Evolutionary conservation across 2,113 vertebrate species (phyloP).

Genomic region (Cololabis saira): DNA sequence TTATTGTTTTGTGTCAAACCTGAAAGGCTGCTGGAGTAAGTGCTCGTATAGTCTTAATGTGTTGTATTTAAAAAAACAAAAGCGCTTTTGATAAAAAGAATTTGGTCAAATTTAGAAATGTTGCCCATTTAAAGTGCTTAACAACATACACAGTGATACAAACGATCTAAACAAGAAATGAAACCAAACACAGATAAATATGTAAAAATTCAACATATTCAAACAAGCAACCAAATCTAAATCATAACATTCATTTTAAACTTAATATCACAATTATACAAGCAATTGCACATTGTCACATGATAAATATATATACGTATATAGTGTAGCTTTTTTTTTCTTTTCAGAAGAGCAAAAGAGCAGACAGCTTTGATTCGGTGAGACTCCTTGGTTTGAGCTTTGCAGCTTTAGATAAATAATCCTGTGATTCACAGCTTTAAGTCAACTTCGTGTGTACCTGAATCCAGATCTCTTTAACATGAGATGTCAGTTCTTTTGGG

Average conservation of each 20-base stretch:
- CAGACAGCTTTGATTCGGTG: conserved; percentile 69
- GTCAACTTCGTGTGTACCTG: conserved; percentile 11
- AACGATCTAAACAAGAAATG: conserved; percentile 57
- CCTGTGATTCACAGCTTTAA: conserved; percentile 55
- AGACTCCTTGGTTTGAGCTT: conserved; percentile 61
- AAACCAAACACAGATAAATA: conserved; percentile 56
- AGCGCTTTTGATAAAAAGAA: conserved; percentile 36
- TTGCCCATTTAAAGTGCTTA: conserved; percentile 84
- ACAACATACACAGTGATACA: conserved; percentile 71
- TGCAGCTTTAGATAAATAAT: conserved; percentile 53
- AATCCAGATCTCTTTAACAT: conserved; percentile 39
- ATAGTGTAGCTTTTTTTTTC: conserved; percentile 47
- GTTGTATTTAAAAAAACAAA: conserved; percentile 42
- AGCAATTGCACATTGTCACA: conserved; percentile 96
- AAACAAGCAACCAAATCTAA: conserved; percentile 78
- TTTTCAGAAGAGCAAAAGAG: conserved; percentile 79
- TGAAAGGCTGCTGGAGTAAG: conserved; percentile 46
- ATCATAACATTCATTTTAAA: conserved; percentile 78
- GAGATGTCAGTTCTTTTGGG: conserved; percentile 38
- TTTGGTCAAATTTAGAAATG: conserved; percentile 73
- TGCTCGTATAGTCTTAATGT: conserved; percentile 53
- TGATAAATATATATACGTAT: conserved; percentile 72
- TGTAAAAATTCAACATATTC: conserved; percentile 76
- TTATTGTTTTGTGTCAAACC: conserved; percentile 33
- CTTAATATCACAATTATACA: conserved; percentile 86